These are phyloP conservation scores for Nyctibius bracteatus DNA, from an alignment of 2,113 vertebrate genomes.

Conservation along the genomic window DNA sequence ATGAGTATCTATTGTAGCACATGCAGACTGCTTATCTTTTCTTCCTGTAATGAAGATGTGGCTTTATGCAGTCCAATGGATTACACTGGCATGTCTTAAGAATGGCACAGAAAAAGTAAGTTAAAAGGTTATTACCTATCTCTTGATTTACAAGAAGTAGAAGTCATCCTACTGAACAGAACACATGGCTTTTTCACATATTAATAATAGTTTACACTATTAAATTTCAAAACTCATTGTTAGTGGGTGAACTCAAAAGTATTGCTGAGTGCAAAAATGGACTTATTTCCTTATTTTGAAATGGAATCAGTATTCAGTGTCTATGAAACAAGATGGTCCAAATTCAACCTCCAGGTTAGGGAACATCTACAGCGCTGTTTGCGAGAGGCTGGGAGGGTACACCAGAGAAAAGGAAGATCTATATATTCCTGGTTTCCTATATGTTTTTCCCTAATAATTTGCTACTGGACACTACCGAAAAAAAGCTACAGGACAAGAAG, in stretches of 20 bases:
- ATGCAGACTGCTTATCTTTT: not conserved
- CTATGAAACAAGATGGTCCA: not conserved
- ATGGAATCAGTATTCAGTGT: not conserved
- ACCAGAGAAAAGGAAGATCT: not conserved
- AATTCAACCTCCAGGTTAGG: not conserved
- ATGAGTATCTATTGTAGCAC: not conserved
- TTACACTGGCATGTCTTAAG: not conserved
- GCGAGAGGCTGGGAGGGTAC: not conserved
- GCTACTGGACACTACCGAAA: not conserved
- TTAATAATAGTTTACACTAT: not conserved
- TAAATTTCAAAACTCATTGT: not conserved
- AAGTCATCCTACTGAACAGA: not conserved
- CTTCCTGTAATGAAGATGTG: not conserved
- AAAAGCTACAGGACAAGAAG: not conserved
- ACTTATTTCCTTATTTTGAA: not conserved
- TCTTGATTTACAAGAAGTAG: not conserved
- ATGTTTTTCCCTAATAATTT: not conserved
- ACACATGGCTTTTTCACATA: not conserved
- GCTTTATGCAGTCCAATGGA: not conserved
- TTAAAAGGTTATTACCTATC: not conserved
- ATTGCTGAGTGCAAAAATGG: not conserved
- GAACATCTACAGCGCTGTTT: not conserved
- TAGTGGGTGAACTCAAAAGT: not conserved
- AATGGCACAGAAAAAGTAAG: not conserved
- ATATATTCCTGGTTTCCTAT: not conserved